A percentile compares a stretch with the other conserved stretches of the same genome.
phyloP scores from a whole-genome alignment of 2,113 vertebrate species.

The Corynorhinus townsendii region DNA sequence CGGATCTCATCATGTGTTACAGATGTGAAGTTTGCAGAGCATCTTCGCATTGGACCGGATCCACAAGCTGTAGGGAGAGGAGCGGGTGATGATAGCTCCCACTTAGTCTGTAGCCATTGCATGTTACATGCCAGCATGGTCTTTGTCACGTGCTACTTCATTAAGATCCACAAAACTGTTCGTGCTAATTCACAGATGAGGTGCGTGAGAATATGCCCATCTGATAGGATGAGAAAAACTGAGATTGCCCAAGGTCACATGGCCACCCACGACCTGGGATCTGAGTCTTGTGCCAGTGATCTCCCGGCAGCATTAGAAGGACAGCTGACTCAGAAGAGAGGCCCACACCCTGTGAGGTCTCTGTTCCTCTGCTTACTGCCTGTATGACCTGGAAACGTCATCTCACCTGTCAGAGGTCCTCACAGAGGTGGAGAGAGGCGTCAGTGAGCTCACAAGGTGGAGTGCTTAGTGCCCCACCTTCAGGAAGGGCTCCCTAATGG shows the following conservation, averaged over 20 bases:
- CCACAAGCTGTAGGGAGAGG: neutral
- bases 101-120: neutral
- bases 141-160: neutral
- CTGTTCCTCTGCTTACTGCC: neutral
- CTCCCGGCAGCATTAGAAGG: neutral
- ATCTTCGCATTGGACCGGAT: neutral
- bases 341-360: neutral
- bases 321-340: neutral
- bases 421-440: neutral
- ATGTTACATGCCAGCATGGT: neutral
- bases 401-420: neutral
- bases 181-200: neutral
- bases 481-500: accelerated
- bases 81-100: neutral
- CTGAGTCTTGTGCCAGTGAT: neutral
- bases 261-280: neutral
- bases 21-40: neutral
- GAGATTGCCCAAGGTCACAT: neutral
- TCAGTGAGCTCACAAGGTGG: accelerated
- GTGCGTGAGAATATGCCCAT: neutral
- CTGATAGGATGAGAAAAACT: neutral
- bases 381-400: accelerated
- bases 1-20: neutral
- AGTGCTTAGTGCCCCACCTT: accelerated
- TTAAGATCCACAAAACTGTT: neutral